Conservation (phyloP, 2,797 vertebrate genomes). For the Propithecus perrieri region DNA sequence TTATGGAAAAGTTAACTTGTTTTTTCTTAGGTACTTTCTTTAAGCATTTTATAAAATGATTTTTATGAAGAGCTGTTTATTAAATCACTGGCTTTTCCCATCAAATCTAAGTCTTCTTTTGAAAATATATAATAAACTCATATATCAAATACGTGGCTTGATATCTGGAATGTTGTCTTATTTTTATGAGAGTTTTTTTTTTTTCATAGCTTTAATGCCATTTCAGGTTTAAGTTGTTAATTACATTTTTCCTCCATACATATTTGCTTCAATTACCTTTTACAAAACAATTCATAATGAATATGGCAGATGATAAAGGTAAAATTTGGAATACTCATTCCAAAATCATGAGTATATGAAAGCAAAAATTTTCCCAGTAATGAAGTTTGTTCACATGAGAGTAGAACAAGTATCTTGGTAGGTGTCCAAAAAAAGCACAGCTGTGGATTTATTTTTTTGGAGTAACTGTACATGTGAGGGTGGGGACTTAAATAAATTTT, state of each 20-base stretch:
- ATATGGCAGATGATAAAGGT: slow-evolving; percentile 15
- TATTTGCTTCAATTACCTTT: slow-evolving; percentile 23
- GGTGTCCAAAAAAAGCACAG: slow-evolving; percentile 82
- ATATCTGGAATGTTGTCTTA: not conserved
- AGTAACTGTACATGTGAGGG: slow-evolving; percentile 63
- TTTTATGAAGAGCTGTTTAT: slow-evolving; percentile 15
- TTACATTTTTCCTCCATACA: not conserved
- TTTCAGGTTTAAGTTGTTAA: slow-evolving; percentile 10
- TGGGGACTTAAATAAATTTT: slow-evolving; percentile 38
- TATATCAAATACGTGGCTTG: not conserved
- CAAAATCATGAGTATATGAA: slow-evolving; percentile 64
- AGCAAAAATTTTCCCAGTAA: slow-evolving; percentile 37
- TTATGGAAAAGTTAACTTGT: not conserved
- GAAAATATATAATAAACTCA: slow-evolving; percentile 3
- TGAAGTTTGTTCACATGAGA: slow-evolving; percentile 54
- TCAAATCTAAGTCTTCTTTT: slow-evolving; percentile 22
- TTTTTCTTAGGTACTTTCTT: slow-evolving; percentile 35
- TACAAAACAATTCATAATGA: not conserved
- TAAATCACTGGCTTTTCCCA: not conserved
- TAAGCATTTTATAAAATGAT: slow-evolving; percentile 2
- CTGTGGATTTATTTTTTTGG: slow-evolving; percentile 78
- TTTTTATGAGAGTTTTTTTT: not conserved
- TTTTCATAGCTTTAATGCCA: not conserved
- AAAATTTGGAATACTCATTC: slow-evolving; percentile 54
- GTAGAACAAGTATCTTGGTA: slow-evolving; percentile 72